A percentile compares a stretch with the other conserved stretches of the same genome.
phyloP scores from a whole-genome alignment of 2,797 vertebrate genomes.

The Tenualosa ilisha region DNA sequence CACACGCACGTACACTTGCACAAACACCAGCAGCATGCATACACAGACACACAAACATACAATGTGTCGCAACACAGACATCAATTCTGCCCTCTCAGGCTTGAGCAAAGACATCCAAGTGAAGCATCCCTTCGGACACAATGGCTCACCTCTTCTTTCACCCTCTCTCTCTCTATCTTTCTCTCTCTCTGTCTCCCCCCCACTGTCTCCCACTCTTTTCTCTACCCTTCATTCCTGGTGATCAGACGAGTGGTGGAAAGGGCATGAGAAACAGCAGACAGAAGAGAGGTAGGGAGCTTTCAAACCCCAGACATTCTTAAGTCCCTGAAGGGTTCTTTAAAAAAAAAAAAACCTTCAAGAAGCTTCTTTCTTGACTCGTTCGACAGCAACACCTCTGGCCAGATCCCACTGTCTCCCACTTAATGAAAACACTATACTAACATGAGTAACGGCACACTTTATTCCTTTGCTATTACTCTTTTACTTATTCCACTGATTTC shows the following conservation, averaged over 20 bases:
- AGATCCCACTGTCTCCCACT: neutral
- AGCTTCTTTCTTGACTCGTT: neutral
- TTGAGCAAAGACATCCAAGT: slow-evolving; percentile 8
- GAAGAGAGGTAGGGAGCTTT: neutral
- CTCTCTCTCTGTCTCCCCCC: neutral
- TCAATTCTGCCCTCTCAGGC: neutral
- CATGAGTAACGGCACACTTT: neutral
- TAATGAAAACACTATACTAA: neutral
- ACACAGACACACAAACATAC: neutral
- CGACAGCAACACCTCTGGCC: slow-evolving; percentile 23
- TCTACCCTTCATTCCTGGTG: slow-evolving; percentile 41
- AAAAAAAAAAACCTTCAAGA: slow-evolving; percentile 30
- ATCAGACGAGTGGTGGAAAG: slow-evolving; percentile 1
- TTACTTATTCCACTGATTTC: neutral
- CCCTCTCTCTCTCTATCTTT: neutral
- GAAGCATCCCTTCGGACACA: slow-evolving; percentile 17
- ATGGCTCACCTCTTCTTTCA: slow-evolving; percentile 7
- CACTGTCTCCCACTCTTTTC: neutral
- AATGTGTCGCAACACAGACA: neutral
- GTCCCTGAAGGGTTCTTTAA: neutral
- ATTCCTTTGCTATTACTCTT: neutral
- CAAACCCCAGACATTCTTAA: neutral
- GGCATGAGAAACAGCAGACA: neutral
- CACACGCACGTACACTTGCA: neutral
- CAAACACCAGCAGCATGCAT: neutral